Base-by-base conservation (phyloP, 1,140 invertebrate genomes). In the Habropoda laboriosa region DNA sequence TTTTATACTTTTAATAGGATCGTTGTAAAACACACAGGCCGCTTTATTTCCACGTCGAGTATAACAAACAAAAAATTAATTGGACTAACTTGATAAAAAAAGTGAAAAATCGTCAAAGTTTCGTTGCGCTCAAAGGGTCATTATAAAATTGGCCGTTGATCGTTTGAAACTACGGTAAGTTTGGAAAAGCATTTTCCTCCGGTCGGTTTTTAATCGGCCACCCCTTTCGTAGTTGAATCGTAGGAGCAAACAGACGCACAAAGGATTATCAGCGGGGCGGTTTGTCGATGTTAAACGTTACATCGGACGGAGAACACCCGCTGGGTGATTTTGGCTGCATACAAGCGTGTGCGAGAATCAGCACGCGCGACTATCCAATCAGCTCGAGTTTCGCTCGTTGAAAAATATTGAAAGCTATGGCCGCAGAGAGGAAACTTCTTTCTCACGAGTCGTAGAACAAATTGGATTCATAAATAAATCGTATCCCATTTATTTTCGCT, bases 381-480 rank as follows among this genome's bases (percentile, higher is more conserved):
- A 63, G 51, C 27, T 18, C 16, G 13, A 16, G 18, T 49, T 35
- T 21, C 27, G 21, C 4, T 32, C 32, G 67, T 71, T 63, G 51
- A 75, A 83, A 83, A 83, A 85, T 75, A 85, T 70, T 49, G 58
- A 55, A 70, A 78, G 42, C 53, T 57, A 74, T 21, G 16, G 38
- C 42, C 18, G 6, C 53, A 51, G 67, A 61, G 38, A 72, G 61
- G 70, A 40, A 42, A 13, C 35, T 51, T 30, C 40, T 16, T 70
- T 60, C 57, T 58, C 74, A 30, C 67, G 72, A 72, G 42, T 57
- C 60, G 64, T 38, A 57, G 30, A 68, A 67, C 55, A 61, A 81
- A 85, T 85, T 83, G 78, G 42, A 81, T 83, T 83, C 83, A 73
- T 81, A 85, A 81, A 79, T 78, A 81, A 83, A 81, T 81, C 82